These are phyloP conservation scores for Premnoplex brunnescens DNA, from an alignment of 2,797 vertebrate genomes.

Conservation along the genomic window DNA sequence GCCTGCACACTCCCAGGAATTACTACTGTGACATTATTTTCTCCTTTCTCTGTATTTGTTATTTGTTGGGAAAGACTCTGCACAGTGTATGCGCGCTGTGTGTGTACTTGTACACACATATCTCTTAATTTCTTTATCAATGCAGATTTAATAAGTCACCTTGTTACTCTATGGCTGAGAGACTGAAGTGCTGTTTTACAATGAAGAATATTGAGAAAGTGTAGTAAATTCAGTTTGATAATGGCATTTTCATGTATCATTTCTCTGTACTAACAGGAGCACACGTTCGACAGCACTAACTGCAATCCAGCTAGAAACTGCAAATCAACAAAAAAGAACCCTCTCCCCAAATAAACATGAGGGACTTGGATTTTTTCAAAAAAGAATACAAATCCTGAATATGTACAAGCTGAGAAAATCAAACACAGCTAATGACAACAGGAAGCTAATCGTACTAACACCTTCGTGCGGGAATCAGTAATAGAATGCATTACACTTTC, in stretches of 20 bases:
- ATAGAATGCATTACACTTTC: neutral
- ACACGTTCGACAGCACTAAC: neutral
- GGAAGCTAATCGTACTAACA: neutral
- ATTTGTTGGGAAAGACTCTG: neutral
- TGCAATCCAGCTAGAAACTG: neutral
- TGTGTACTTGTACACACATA: accelerated
- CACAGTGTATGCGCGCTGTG: neutral
- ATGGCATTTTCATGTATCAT: neutral
- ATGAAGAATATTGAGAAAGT: neutral
- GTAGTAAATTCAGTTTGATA: neutral
- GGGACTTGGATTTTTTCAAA: neutral
- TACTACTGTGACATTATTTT: neutral
- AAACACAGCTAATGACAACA: neutral
- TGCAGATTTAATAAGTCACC: neutral
- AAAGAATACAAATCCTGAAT: neutral
- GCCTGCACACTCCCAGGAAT: neutral
- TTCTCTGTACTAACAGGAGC: neutral
- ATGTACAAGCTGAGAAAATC: neutral
- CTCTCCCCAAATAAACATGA: accelerated
- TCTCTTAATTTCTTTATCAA: neutral
- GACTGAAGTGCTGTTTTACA: neutral
- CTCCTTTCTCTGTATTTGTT: neutral
- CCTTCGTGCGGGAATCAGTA: neutral
- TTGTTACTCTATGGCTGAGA: neutral
- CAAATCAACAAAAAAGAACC: neutral